Evolutionary conservation across 2,888 invertebrate species (phyloP), one percentile per base, ranked within the genome.

Genomic region (Oxycera nigricornis): DNA sequence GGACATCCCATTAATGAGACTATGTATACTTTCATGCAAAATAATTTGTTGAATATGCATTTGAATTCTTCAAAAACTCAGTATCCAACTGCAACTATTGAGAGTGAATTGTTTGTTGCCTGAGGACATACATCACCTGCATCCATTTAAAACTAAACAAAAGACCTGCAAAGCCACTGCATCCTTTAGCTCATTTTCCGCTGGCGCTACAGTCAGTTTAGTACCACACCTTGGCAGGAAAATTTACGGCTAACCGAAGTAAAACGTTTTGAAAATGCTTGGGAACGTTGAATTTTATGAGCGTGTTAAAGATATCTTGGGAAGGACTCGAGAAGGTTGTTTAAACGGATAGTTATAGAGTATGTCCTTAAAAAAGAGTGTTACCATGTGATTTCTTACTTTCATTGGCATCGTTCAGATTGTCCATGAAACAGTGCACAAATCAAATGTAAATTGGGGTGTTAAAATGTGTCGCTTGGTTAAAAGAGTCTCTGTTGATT

Each of bases 141-240:
- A 28, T 50, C 28, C 50, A 41, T 20, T 7, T 41, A 24, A 67
- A 35, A 41, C 46, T 24, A 14, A 22, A 67, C 41, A 67, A 67
- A 41, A 67, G 50, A 28, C 26, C 26, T 46, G 28, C 46, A 68
- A 46, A 67, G 22, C 67, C 46, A 68, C 67, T 68, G 67, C 50
- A 68, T n/a, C 50, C 28, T 50, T 68, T 67, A 67, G 28, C 50
- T 68, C 67, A 46, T 28, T 46, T 46, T 50, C 61, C 31, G 31
- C 31, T 50, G 67, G 26, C 46, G 39, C 46, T 50, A 17, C n/a
- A 46, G 30, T 46, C 67, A 50, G 67, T 68, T 65, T 50, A 68
- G 46, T 28, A 20, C 67, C 50, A 28, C 46, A 68, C 50, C 50
- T 68, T 50, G 17, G 50, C 50, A 28, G 30, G n/a, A 11, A 46